These are phyloP conservation scores for Nephrotoma appendiculata DNA, from an alignment of 2,888 invertebrate genomes.

Conservation along the genomic window DNA sequence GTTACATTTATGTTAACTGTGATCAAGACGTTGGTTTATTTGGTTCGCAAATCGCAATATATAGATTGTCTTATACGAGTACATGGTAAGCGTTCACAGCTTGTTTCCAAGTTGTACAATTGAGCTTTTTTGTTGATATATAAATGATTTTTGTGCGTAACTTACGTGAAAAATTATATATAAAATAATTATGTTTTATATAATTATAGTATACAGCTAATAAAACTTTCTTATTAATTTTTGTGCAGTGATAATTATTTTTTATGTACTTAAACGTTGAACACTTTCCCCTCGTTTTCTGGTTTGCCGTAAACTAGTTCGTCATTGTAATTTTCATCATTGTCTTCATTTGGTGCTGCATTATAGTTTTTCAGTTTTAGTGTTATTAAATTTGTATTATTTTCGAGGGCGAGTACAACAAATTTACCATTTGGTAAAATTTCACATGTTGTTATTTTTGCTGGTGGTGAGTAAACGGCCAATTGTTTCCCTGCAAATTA, in stretches of 20 bases:
- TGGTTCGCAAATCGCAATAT: not conserved
- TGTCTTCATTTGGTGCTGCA: conserved; percentile 8
- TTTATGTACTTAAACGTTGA: conserved; percentile 32
- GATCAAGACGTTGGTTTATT: not conserved
- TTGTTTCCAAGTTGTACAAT: not conserved
- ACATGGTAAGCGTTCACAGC: not conserved
- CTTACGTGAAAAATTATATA: not conserved
- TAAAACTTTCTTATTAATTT: not conserved
- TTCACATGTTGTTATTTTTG: conserved; percentile 60
- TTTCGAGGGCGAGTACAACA: conserved; percentile 53
- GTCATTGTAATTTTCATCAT: conserved; percentile 20
- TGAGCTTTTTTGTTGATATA: not conserved
- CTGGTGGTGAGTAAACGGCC: conserved; percentile 64
- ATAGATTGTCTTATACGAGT: not conserved
- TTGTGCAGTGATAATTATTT: not conserved
- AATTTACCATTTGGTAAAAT: conserved; percentile 57
- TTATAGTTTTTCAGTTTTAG: conserved; percentile 35
- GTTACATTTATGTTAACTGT: not conserved
- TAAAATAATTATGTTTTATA: not conserved
- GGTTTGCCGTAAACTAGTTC: conserved; percentile 35
- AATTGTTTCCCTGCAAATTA: conserved; percentile 51
- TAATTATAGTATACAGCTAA: not conserved
- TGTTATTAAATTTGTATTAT: conserved; percentile 47
- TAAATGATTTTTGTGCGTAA: not conserved
- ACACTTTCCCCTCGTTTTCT: conserved; percentile 42